Evolutionary conservation across 2,797 vertebrate genomes (phyloP).

Genomic region (Periparus ater): DNA sequence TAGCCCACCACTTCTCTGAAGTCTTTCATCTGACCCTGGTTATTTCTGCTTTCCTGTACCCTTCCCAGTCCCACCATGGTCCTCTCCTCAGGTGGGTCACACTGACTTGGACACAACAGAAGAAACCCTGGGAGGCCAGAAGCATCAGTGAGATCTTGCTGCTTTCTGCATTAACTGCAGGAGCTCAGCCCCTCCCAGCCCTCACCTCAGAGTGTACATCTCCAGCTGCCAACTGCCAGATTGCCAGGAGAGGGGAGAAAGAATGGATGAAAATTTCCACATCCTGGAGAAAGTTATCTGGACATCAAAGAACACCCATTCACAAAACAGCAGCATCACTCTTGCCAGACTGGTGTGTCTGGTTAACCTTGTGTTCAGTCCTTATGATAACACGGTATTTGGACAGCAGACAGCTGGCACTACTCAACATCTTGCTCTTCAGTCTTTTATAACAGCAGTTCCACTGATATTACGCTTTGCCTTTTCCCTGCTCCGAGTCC

Average conservation of each 20-base stretch:
- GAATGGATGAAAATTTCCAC: neutral
- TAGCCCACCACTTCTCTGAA: neutral
- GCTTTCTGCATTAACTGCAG: neutral
- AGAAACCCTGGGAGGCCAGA: neutral
- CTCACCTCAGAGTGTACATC: neutral
- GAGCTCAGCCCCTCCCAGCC: neutral
- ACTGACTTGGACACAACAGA: neutral
- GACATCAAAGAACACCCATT: constrained; percentile 43
- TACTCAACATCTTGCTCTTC: constrained; percentile 43
- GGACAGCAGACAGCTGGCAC: constrained; percentile 77
- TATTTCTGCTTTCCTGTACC: neutral
- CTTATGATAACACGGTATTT: constrained; percentile 61
- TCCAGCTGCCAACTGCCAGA: neutral
- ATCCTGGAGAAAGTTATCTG: constrained; percentile 49
- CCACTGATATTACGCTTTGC: constrained; percentile 28
- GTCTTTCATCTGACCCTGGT: neutral
- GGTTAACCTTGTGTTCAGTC: constrained; percentile 69
- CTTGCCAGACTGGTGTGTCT: constrained; percentile 28
- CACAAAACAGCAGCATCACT: constrained; percentile 32
- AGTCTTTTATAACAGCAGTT: constrained; percentile 60
- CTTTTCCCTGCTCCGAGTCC: neutral
- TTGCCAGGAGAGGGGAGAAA: neutral
- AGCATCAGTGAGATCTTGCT: neutral
- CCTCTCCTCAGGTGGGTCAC: neutral
- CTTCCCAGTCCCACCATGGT: neutral